Percentiles rank a stretch among this genome's conserved stretches.
phyloP scores from a whole-genome alignment of 2,113 vertebrate genomes.

The Fulmarus glacialis region DNA sequence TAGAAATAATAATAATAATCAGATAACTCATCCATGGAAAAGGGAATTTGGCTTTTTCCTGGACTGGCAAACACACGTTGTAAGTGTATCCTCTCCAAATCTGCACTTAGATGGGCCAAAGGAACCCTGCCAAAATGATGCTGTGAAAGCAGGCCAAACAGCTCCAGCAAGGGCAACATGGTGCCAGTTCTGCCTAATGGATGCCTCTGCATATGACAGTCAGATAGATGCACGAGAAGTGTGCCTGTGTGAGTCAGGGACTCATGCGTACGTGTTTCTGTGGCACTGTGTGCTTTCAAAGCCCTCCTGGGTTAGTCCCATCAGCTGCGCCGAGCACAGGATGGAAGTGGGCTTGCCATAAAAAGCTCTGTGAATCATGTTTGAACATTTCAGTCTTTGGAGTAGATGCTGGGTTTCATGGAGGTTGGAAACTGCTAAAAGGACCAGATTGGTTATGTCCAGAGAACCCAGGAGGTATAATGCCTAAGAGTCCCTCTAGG shows the following conservation, averaged over 20 bases:
- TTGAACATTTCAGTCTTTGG: not conserved
- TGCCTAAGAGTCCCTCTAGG: not conserved
- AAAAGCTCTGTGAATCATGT: not conserved
- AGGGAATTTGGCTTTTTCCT: not conserved
- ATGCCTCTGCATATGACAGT: not conserved
- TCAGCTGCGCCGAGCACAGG: rapidly evolving
- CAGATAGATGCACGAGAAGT: not conserved
- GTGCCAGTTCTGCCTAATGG: not conserved
- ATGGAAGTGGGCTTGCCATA: not conserved
- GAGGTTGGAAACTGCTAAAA: not conserved
- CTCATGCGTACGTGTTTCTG: not conserved
- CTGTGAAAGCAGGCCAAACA: not conserved
- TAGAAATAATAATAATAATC: not conserved
- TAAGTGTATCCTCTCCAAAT: not conserved
- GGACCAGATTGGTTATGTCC: not conserved
- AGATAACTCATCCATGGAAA: not conserved
- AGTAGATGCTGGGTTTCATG: not conserved
- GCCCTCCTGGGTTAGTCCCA: not conserved
- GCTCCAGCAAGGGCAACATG: not conserved
- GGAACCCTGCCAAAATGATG: not conserved
- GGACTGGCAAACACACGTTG: not conserved
- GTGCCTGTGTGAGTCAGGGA: not conserved
- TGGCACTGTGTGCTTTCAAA: not conserved
- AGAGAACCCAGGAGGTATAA: not conserved
- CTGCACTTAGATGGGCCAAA: not conserved